Percentiles rank a stretch among this genome's conserved stretches.
These are phyloP conservation scores for Poecilia wingei DNA, from an alignment of 2,797 vertebrate species.

Conservation along the genomic window DNA sequence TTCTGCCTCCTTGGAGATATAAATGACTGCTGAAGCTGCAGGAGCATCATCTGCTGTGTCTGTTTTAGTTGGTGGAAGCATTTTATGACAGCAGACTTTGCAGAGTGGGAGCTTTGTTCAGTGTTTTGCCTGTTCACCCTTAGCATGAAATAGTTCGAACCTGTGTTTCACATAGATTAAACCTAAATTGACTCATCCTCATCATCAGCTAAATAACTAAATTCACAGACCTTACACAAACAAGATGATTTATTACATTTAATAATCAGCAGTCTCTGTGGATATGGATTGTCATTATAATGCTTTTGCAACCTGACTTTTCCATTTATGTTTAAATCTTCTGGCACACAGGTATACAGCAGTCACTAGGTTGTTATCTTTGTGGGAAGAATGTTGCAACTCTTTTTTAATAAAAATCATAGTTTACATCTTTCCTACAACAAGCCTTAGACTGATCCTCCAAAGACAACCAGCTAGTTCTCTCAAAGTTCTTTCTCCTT, in stretches of 20 bases:
- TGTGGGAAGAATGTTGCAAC: background rate
- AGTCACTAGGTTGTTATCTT: background rate
- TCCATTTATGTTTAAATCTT: background rate
- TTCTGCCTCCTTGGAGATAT: slow-evolving; percentile 65
- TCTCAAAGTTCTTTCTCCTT: background rate
- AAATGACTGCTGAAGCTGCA: slow-evolving; percentile 43
- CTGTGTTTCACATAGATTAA: background rate
- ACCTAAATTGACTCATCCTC: background rate
- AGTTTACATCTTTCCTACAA: background rate
- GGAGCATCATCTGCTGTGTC: slow-evolving; percentile 12
- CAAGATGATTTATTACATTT: background rate
- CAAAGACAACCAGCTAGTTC: background rate
- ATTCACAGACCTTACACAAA: background rate
- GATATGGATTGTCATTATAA: no score
- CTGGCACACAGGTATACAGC: background rate
- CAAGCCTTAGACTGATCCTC: background rate
- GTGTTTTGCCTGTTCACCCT: background rate
- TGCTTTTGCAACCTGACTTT: no score
- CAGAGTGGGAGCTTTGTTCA: background rate
- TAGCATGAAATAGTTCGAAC: background rate
- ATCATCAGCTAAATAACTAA: background rate
- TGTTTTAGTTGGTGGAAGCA: slow-evolving; percentile 25
- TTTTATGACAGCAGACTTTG: slow-evolving; percentile 12
- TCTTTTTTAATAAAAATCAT: background rate
- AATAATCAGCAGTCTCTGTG: no score